Conservation (phyloP, 2,797 vertebrate species). For the Tamandua tetradactyla region DNA sequence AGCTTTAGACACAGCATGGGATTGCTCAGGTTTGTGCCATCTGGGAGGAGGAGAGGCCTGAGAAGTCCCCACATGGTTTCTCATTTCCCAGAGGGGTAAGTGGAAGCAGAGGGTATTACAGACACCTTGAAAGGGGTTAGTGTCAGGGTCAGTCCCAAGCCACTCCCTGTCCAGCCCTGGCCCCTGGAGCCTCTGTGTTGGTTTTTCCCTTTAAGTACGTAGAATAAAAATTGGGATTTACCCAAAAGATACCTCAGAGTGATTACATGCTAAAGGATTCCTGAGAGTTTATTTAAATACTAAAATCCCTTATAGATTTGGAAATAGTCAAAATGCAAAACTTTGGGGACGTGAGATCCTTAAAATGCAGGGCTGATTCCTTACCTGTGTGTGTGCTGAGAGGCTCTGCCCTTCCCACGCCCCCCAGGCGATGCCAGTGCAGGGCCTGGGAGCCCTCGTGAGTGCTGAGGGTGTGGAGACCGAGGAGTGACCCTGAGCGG, state of each 20-base stretch:
- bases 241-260: constrained; percentile 5
- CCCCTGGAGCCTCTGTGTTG: not conserved
- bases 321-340: not conserved
- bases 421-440: not conserved
- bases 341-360: not conserved
- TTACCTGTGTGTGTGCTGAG: not conserved
- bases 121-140: not conserved
- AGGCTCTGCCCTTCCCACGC: not conserved
- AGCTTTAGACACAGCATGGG: not conserved
- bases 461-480: not conserved
- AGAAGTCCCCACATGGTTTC: not conserved
- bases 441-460: not conserved
- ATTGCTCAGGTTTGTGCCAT: not conserved
- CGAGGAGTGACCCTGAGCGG: not conserved
- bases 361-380: not conserved
- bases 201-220: not conserved
- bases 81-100: not conserved
- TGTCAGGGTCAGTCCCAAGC: not conserved
- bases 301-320: not conserved
- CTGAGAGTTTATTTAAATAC: constrained; percentile 22
- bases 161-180: not conserved
- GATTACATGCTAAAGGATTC: constrained; percentile 52
- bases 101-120: not conserved
- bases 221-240: constrained; percentile 43
- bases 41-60: not conserved